Percentiles rank a stretch among this genome's conserved stretches.
Evolutionary conservation across 2,113 vertebrate genomes (phyloP).

Genomic region (Oreotragus oreotragus): DNA sequence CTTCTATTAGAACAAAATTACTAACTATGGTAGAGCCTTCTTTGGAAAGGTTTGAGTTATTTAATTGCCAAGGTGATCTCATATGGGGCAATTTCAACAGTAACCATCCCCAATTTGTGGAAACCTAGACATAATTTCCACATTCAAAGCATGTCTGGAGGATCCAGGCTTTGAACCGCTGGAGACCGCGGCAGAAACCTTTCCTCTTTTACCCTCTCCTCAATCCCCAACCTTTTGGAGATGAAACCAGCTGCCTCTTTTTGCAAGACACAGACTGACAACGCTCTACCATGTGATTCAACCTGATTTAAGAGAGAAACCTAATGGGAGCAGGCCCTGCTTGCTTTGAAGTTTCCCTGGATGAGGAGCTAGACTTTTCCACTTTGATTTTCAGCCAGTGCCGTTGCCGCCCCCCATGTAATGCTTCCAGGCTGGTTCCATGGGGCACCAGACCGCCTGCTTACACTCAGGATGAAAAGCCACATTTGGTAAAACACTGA

Average conservation of each 20-base stretch:
- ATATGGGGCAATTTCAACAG: background rate
- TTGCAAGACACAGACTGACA: background rate
- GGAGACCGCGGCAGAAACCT: rapidly evolving
- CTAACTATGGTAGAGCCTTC: background rate
- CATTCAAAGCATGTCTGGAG: background rate
- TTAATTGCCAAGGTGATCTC: background rate
- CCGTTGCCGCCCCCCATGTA: background rate
- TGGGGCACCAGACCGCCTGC: background rate
- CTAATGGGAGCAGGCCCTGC: background rate
- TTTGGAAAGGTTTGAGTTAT: background rate
- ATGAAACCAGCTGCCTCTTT: background rate
- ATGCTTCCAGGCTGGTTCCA: background rate
- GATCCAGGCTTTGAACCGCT: too few relatives aligned
- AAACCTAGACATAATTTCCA: background rate
- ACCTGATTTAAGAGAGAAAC: background rate
- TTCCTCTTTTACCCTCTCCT: background rate
- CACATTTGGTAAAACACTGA: conserved; percentile 37
- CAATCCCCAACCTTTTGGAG: background rate
- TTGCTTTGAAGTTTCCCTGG: conserved; percentile 25
- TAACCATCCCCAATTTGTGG: background rate
- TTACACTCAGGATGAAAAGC: conserved; percentile 42
- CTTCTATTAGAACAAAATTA: background rate
- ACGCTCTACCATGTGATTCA: background rate
- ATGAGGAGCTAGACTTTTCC: background rate
- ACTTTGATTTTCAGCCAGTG: background rate